Evolutionary conservation across 2,113 vertebrate species (phyloP).

Genomic region (Narcine bancroftii): DNA sequence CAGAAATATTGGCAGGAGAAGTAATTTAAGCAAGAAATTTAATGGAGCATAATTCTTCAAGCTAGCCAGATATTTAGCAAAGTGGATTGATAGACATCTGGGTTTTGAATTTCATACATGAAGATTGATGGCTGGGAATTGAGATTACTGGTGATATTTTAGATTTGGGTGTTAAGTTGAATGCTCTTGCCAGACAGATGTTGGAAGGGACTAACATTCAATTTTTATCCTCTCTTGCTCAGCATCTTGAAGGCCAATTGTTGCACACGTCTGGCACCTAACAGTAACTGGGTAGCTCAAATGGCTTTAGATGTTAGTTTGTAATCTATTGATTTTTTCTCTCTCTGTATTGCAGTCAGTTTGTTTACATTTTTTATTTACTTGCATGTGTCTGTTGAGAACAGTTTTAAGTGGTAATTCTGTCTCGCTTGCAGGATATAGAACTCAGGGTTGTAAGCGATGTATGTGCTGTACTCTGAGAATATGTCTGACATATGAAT

Average conservation of each 20-base stretch:
- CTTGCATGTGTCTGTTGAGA: too few species aligned
- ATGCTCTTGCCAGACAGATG: neutral
- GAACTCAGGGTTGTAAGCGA: too few species aligned
- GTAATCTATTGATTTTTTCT: too few species aligned
- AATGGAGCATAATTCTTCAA: slow-evolving; percentile 23
- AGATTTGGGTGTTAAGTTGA: neutral
- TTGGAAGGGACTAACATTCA: neutral
- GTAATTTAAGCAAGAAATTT: slow-evolving; percentile 21
- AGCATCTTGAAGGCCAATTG: neutral
- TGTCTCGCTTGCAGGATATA: too few species aligned
- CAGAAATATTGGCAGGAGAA: neutral
- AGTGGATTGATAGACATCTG: neutral
- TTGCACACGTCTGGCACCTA: neutral
- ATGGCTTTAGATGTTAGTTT: neutral
- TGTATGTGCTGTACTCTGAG: too few species aligned
- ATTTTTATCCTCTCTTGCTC: neutral
- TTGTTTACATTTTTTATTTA: too few species aligned
- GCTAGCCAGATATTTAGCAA: neutral
- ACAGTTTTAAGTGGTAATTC: too few species aligned
- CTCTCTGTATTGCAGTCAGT: too few species aligned
- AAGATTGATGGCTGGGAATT: neutral
- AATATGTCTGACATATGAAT: too few species aligned
- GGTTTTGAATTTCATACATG: neutral
- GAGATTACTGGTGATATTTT: neutral
- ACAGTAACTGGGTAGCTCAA: neutral